Conservation (phyloP, 2,113 vertebrate species). For the Zosterops hypoxanthus region DNA sequence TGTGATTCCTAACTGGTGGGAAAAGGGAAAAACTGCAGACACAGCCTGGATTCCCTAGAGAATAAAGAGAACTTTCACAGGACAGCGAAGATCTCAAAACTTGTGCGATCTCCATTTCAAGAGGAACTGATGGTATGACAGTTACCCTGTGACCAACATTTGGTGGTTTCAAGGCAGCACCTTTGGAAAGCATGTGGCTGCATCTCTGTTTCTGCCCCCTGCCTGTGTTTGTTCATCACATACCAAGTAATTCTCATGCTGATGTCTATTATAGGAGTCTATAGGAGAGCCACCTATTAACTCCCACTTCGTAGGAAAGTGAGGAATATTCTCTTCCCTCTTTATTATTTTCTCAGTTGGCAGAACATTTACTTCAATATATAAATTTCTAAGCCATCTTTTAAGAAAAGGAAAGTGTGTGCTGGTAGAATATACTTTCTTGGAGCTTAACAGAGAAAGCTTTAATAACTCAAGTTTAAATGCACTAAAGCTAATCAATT, state of each 20-base stretch:
- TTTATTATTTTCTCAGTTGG: background rate
- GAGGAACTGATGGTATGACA: background rate
- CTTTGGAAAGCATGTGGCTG: background rate
- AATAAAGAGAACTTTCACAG: background rate
- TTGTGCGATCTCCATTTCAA: background rate
- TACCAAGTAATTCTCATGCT: background rate
- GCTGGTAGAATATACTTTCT: background rate
- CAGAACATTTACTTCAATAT: background rate
- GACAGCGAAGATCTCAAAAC: background rate
- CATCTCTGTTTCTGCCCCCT: background rate
- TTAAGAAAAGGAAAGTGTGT: background rate
- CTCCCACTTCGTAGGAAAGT: background rate
- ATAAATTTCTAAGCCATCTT: constrained; percentile 14
- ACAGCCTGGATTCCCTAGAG: background rate
- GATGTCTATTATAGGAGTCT: background rate
- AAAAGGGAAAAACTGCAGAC: background rate
- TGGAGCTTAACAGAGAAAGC: constrained; percentile 19
- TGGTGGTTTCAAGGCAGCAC: background rate
- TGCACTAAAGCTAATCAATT: constrained; percentile 68
- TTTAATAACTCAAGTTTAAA: constrained; percentile 66
- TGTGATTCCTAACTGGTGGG: background rate
- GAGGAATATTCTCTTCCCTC: background rate
- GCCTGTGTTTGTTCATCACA: background rate
- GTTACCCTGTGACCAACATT: background rate
- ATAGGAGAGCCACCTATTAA: background rate